Conservation (phyloP, 2,888 invertebrate species). For the Amblyjoppa fuscipennis region DNA sequence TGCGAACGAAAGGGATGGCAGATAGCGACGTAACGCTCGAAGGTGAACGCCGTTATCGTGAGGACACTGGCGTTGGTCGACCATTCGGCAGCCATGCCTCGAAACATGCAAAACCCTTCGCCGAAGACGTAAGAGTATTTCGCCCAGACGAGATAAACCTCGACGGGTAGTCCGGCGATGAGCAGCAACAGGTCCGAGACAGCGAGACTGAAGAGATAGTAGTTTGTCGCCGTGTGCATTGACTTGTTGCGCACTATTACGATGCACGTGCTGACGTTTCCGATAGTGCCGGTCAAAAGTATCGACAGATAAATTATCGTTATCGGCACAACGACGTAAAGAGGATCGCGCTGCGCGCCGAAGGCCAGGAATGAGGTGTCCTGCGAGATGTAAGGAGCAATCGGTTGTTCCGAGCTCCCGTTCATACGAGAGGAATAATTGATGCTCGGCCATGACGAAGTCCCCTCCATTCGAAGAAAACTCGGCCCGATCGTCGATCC, state of each 20-base stretch:
- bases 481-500: background rate
- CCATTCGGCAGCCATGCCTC: constrained; percentile 86
- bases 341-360: constrained; percentile 81
- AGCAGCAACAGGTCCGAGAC: constrained; percentile 88
- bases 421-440: constrained; percentile 37
- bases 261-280: constrained; percentile 88
- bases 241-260: constrained; percentile 88
- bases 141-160: constrained; percentile 86
- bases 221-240: constrained; percentile 90
- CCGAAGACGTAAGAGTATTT: constrained; percentile 86
- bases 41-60: constrained; percentile 90
- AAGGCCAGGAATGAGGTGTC: constrained; percentile 20
- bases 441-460: constrained; percentile 26
- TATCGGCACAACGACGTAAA: constrained; percentile 86
- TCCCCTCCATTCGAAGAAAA: constrained; percentile 16
- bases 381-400: background rate
- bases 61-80: constrained; percentile 86
- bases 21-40: constrained; percentile 90
- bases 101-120: constrained; percentile 87
- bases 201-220: constrained; percentile 89
- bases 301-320: constrained; percentile 87
- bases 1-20: constrained; percentile 91
- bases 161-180: constrained; percentile 87
- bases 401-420: constrained; percentile 12
- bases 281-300: constrained; percentile 87